These are phyloP conservation scores for Bellardia bayeri DNA, from an alignment of 2,888 invertebrate species.

Conservation along the genomic window DNA sequence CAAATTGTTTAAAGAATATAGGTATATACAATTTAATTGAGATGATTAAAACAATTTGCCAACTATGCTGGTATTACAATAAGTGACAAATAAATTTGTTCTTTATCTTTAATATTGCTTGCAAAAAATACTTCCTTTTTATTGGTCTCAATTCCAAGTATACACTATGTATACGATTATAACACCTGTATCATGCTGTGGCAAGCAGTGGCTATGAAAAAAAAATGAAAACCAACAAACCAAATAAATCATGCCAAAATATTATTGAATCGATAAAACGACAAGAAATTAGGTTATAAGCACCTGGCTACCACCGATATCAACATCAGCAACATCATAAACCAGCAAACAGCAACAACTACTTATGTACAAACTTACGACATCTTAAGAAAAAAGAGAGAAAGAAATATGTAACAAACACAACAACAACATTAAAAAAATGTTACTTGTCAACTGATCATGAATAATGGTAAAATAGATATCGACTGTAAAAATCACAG, in stretches of 20 bases:
- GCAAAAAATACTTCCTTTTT: not conserved
- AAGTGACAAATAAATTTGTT: too few species aligned
- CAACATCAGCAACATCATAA: conserved; percentile 25
- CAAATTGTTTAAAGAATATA: too few species aligned
- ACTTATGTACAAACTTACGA: not conserved
- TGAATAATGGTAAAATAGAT: conserved; percentile 65
- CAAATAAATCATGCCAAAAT: conserved; percentile 69
- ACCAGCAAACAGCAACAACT: conserved; percentile 16
- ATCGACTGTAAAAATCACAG: conserved; percentile 60
- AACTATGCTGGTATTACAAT: too few species aligned
- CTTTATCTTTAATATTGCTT: not conserved
- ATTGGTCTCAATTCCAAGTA: not conserved
- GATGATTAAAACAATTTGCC: too few species aligned
- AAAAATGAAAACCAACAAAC: conserved; percentile 40
- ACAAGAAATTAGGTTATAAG: conserved; percentile 73
- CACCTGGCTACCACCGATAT: conserved; percentile 63
- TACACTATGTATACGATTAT: not conserved
- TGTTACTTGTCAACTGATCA: conserved; percentile 72
- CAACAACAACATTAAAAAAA: conserved; percentile 14
- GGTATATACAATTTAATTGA: too few species aligned
- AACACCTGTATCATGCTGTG: conserved; percentile 54
- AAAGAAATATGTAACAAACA: not conserved
- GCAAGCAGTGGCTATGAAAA: conserved; percentile 20
- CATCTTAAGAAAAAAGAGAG: conserved; percentile 23
- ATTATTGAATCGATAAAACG: conserved; percentile 63